Evolutionary conservation across 2,113 vertebrate species (phyloP).

Genomic region (Polyodon spathula): DNA sequence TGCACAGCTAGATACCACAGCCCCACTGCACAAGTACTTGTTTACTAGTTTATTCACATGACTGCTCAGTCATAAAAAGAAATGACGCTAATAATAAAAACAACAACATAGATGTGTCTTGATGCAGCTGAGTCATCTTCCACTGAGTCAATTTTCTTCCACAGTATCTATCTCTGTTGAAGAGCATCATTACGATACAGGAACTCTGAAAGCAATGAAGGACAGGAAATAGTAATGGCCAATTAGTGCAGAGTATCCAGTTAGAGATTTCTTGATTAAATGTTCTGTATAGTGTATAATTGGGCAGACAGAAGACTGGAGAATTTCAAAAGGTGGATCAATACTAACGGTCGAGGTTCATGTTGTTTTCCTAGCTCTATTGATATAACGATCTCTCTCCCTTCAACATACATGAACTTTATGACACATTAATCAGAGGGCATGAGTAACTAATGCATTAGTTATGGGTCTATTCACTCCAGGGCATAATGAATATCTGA

Average conservation of each 20-base stretch:
- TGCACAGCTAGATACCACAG: too few relatives aligned
- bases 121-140: too few relatives aligned
- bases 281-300: neutral
- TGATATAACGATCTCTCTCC: conserved; percentile 2
- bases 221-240: too few relatives aligned
- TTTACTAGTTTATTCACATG: too few relatives aligned
- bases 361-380: neutral
- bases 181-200: too few relatives aligned
- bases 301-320: neutral
- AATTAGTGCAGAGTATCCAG: neutral
- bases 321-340: neutral
- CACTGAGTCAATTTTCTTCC: too few relatives aligned
- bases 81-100: too few relatives aligned
- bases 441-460: neutral
- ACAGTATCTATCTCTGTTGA: too few relatives aligned
- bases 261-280: neutral
- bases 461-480: neutral
- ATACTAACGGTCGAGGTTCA: neutral
- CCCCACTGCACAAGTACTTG: too few relatives aligned
- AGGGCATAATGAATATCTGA: conserved; percentile 9
- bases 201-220: too few relatives aligned
- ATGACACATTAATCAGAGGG: conserved; percentile 3
- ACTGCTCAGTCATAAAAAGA: too few relatives aligned
- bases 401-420: neutral
- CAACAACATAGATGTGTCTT: too few relatives aligned